phyloP scores from a whole-genome alignment of 2,888 invertebrate genomes.

The Anticlea derivata region DNA sequence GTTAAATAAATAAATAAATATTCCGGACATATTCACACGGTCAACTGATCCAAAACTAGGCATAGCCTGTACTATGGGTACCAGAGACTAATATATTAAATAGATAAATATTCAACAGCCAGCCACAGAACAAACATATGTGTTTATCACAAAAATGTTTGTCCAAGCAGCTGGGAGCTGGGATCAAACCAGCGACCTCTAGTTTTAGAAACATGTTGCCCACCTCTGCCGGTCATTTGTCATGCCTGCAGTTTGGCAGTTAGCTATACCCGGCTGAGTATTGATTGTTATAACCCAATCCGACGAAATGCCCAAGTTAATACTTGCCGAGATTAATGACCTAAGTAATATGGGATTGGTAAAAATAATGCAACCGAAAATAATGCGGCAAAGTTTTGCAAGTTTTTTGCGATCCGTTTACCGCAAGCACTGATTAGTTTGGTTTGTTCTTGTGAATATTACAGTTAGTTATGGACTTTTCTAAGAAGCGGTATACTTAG shows the following conservation, averaged over 20 bases:
- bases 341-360: slow-evolving; percentile 23
- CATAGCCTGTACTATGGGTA: too few relatives aligned
- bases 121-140: too few relatives aligned
- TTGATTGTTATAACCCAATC: slow-evolving; percentile 54
- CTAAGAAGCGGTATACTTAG: too few relatives aligned
- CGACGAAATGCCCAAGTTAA: slow-evolving; percentile 31
- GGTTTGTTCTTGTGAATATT: not conserved
- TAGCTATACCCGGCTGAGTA: slow-evolving; percentile 47
- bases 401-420: slow-evolving; percentile 3
- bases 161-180: too few relatives aligned
- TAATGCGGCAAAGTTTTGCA: slow-evolving; percentile 9
- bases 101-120: too few relatives aligned
- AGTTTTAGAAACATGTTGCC: slow-evolving; percentile 16
- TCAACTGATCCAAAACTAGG: too few relatives aligned
- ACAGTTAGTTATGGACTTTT: not conserved
- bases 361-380: slow-evolving; percentile 11
- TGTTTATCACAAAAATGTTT: too few relatives aligned
- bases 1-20: too few relatives aligned
- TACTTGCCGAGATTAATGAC: slow-evolving; percentile 27
- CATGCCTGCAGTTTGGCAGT: slow-evolving; percentile 50
- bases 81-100: too few relatives aligned
- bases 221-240: slow-evolving; percentile 50
- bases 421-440: slow-evolving; percentile 7
- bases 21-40: too few relatives aligned
- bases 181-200: too few relatives aligned